Conservation (phyloP, 2,113 vertebrate species). For the Psammodynastes pulverulentus region DNA sequence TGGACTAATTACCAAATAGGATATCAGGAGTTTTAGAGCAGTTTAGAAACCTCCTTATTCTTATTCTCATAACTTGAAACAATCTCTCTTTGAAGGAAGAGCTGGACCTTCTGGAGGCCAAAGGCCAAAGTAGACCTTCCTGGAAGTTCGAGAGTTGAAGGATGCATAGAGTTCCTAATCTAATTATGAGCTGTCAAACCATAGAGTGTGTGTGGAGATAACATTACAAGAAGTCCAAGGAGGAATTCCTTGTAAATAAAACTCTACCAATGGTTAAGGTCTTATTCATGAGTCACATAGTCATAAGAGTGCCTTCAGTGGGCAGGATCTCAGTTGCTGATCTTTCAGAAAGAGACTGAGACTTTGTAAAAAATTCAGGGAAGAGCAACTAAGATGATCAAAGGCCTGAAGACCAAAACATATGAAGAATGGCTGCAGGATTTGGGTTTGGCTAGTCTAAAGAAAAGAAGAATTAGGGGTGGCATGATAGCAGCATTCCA, state of each 20-base stretch:
- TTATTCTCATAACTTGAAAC: background rate
- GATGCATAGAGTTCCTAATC: background rate
- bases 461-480: too few species aligned
- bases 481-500: too few species aligned
- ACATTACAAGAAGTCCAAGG: background rate
- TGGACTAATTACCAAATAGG: background rate
- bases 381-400: too few species aligned
- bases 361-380: too few species aligned
- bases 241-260: background rate
- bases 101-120: background rate
- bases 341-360: background rate
- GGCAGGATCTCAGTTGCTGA: background rate
- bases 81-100: background rate
- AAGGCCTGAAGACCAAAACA: too few species aligned
- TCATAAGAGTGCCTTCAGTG: background rate
- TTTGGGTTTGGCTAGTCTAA: too few species aligned
- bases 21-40: background rate
- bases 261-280: background rate
- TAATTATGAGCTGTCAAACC: background rate
- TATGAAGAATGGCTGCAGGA: too few species aligned
- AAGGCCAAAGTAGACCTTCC: background rate
- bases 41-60: background rate
- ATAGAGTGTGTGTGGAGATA: background rate
- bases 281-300: background rate
- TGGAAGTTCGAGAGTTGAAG: background rate